Conservation (phyloP, 2,888 invertebrate species). For the Tetropium fuscum region DNA sequence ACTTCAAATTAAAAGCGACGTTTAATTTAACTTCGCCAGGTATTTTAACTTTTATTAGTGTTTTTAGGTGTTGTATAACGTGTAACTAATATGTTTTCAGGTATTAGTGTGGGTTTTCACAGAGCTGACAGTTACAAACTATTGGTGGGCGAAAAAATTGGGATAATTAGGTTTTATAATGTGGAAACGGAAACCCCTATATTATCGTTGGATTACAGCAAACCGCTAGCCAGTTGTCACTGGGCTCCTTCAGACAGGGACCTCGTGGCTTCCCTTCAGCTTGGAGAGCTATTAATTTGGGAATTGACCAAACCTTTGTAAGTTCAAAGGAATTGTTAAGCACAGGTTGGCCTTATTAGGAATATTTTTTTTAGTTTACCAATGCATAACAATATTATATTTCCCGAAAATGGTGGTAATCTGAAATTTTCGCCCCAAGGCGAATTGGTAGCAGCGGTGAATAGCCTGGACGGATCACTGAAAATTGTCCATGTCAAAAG, state of each 20-base stretch:
- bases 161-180: slow-evolving; percentile 80
- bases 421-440: slow-evolving; percentile 74
- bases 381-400: slow-evolving; percentile 70
- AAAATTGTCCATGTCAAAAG: slow-evolving; percentile 74
- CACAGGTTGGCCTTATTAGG: neutral
- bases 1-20: slow-evolving; percentile 69
- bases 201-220: slow-evolving; percentile 74
- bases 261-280: slow-evolving; percentile 74
- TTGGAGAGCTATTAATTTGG: slow-evolving; percentile 77
- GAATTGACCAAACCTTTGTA: slow-evolving; percentile 76
- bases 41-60: too few relatives aligned
- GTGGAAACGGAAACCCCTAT: slow-evolving; percentile 75
- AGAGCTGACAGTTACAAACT: slow-evolving; percentile 77
- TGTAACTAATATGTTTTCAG: too few relatives aligned
- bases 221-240: slow-evolving; percentile 76
- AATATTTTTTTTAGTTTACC: slow-evolving; percentile 68
- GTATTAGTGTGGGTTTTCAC: slow-evolving; percentile 76
- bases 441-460: slow-evolving; percentile 76
- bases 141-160: slow-evolving; percentile 80
- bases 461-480: slow-evolving; percentile 74
- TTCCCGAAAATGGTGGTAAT: slow-evolving; percentile 73
- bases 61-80: too few relatives aligned
- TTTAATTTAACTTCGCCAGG: slow-evolving; percentile 77
- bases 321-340: slow-evolving; percentile 30
- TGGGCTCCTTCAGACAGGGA: slow-evolving; percentile 76